phyloP scores from a whole-genome alignment of 2,113 vertebrate genomes.

The Notechis scutatus region DNA sequence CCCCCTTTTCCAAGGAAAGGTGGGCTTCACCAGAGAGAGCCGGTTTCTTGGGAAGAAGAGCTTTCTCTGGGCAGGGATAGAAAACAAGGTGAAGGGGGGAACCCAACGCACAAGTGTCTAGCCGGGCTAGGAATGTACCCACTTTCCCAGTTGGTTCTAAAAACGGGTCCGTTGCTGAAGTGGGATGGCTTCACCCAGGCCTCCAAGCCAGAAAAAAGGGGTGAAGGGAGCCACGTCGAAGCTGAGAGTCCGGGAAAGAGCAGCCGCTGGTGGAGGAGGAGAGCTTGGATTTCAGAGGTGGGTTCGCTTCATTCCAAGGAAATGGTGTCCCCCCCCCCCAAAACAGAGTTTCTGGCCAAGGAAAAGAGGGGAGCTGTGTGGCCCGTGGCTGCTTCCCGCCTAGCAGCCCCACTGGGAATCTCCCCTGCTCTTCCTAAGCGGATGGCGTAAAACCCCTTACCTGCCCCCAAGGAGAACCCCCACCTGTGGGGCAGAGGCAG shows the following conservation, averaged over 20 bases:
- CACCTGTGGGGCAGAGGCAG: neutral
- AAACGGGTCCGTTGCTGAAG: neutral
- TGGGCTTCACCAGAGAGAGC: neutral
- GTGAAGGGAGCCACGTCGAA: too few relatives aligned
- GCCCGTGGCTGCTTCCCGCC: rapidly evolving
- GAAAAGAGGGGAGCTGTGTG: neutral
- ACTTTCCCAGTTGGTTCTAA: neutral
- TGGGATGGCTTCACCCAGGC: neutral
- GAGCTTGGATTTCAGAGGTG: neutral
- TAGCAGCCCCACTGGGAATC: too few relatives aligned
- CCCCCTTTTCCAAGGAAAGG: neutral
- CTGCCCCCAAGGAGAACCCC: neutral
- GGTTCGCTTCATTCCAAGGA: neutral
- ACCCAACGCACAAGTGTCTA: neutral
- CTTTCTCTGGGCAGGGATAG: neutral
- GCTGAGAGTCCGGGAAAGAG: neutral
- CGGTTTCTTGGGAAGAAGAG: neutral
- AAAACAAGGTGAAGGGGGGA: neutral
- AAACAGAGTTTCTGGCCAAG: neutral
- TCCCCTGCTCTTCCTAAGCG: neutral
- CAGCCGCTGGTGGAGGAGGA: neutral
- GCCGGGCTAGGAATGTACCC: neutral
- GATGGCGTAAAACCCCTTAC: neutral
- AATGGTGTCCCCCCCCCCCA: neutral
- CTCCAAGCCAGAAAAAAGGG: neutral